These are phyloP conservation scores for Nephrotoma guestfalica DNA, from an alignment of 2,888 invertebrate species.

Conservation along the genomic window DNA sequence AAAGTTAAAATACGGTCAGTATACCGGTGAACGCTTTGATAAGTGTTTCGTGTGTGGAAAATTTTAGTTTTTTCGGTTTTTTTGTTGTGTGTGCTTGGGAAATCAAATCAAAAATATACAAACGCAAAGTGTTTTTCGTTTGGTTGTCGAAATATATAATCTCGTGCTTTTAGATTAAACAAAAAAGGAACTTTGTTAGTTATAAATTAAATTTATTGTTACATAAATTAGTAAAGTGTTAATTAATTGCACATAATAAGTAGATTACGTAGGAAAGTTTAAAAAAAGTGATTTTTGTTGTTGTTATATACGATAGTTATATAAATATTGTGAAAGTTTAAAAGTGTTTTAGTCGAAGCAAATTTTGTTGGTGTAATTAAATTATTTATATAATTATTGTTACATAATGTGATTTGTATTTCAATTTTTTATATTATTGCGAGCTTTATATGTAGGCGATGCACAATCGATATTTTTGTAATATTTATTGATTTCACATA, in stretches of 20 bases:
- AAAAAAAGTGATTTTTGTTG: not conserved
- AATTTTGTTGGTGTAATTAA: not conserved
- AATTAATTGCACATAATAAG: not conserved
- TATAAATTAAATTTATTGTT: not conserved
- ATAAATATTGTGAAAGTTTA: not conserved
- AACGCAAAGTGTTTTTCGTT: no score
- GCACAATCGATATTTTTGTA: not conserved
- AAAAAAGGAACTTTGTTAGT: not conserved
- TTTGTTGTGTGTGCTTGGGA: no score
- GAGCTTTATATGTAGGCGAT: not conserved
- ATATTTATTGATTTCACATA: not conserved
- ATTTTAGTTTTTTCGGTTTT: not conserved
- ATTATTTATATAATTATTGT: not conserved
- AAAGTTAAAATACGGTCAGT: not conserved
- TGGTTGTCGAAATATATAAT: no score
- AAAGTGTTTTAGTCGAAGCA: not conserved
- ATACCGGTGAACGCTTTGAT: slow-evolving; percentile 4
- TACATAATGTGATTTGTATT: not conserved
- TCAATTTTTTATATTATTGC: not conserved
- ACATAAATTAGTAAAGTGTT: not conserved
- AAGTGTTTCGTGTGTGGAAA: not conserved
- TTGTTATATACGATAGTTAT: not conserved
- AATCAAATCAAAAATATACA: no score
- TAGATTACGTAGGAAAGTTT: not conserved
- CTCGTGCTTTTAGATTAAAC: no score